phyloP scores from a whole-genome alignment of 2,888 invertebrate species.

The Latheticus oryzae region DNA sequence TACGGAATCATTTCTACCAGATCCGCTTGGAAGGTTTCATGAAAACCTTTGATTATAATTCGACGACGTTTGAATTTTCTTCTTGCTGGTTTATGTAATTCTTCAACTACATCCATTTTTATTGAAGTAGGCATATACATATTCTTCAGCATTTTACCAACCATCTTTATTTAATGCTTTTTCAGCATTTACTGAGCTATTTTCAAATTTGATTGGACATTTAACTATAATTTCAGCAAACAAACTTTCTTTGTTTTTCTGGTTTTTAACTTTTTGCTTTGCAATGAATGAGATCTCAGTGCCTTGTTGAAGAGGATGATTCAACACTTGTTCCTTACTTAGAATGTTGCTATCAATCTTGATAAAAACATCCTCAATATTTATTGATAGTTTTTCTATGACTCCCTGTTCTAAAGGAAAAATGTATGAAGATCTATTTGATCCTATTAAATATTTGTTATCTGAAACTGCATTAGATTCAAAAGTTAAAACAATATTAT shows the following conservation, averaged over 20 bases:
- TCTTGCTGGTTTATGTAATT: too few species aligned
- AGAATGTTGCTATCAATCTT: background rate
- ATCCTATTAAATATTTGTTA: conserved; percentile 3
- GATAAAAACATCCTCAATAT: background rate
- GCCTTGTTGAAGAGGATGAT: background rate
- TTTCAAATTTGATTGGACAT: conserved; percentile 3
- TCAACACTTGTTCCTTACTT: background rate
- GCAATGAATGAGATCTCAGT: background rate
- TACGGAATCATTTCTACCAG: conserved; percentile 38
- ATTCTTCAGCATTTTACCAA: background rate
- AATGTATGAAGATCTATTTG: background rate
- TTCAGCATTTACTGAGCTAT: background rate
- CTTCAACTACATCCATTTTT: too few species aligned
- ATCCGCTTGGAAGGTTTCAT: conserved; percentile 63
- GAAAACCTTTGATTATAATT: conserved; percentile 57
- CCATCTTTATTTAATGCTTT: background rate
- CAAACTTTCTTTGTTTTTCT: background rate
- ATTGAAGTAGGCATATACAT: too few species aligned
- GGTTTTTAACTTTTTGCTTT: background rate
- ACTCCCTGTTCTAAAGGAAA: conserved; percentile 1
- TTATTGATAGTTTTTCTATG: background rate
- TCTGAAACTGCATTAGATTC: background rate
- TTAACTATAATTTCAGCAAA: conserved; percentile 5
- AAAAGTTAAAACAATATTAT: background rate
- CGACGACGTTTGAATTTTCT: conserved; percentile 53